A percentile compares a stretch with the other conserved stretches of the same genome.
These are phyloP conservation scores for Habrosyne pyritoides DNA, from an alignment of 2,888 invertebrate species.

Conservation along the genomic window DNA sequence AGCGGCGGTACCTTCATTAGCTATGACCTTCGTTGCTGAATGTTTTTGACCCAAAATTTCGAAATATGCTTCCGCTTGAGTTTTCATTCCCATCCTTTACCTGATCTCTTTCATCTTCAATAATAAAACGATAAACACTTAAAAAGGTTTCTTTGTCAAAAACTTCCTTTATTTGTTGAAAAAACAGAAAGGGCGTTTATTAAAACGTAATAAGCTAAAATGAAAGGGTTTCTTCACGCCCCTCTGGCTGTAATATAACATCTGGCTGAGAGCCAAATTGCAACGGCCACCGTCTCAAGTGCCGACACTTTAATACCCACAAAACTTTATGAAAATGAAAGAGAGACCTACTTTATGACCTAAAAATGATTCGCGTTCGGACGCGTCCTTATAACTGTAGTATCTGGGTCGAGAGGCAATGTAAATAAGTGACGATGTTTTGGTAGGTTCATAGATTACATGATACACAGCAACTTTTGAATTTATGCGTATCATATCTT, in stretches of 20 bases:
- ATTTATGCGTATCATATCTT: neutral
- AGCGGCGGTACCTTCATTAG: too few species aligned
- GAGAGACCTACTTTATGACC: conserved; percentile 40
- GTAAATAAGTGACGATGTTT: neutral
- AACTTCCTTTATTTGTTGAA: conserved; percentile 15
- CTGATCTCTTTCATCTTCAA: neutral
- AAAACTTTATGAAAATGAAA: conserved; percentile 70
- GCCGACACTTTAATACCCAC: conserved; percentile 64
- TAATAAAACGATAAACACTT: neutral
- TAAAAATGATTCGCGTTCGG: conserved; percentile 5
- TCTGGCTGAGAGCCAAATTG: conserved; percentile 61
- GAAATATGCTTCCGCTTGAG: too few species aligned
- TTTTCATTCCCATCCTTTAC: neutral
- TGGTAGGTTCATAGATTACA: neutral
- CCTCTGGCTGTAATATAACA: conserved; percentile 45
- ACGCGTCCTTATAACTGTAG: neutral
- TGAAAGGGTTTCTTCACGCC: conserved; percentile 46
- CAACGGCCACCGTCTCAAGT: conserved; percentile 44
- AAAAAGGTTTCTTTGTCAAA: conserved; percentile 11
- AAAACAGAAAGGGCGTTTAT: conserved; percentile 42
- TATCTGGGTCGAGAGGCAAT: neutral
- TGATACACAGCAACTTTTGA: neutral
- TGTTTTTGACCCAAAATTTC: too few species aligned
- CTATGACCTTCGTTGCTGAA: too few species aligned
- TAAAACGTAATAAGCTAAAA: conserved; percentile 61